phyloP scores from a whole-genome alignment of 2,797 vertebrate species.

The Centropyge bicolor region DNA sequence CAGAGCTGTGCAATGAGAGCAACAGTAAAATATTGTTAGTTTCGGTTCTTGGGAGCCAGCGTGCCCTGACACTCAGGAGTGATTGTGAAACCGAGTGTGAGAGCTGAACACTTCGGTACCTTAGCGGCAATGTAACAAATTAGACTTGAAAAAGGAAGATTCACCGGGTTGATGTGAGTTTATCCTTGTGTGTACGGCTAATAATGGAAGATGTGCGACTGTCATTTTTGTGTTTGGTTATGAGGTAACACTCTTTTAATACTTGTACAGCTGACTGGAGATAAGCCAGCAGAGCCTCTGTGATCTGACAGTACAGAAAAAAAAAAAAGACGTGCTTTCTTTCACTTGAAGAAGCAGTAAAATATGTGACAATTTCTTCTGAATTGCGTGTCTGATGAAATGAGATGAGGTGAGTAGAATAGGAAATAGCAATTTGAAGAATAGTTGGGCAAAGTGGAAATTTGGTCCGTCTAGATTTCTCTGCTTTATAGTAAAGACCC shows the following conservation, averaged over 20 bases:
- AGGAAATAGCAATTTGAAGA: constrained; percentile 6
- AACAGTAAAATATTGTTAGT: constrained; percentile 29
- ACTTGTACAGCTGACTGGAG: constrained; percentile 23
- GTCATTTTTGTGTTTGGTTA: constrained; percentile 12
- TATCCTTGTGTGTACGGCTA: background rate
- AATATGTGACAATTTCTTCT: constrained; percentile 23
- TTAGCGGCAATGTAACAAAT: background rate
- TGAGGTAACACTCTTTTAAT: background rate
- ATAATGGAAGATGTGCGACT: constrained; percentile 23
- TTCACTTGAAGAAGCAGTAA: constrained; percentile 13
- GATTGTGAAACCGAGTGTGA: background rate
- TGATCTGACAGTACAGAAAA: constrained; percentile 33
- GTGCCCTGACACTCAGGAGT: constrained; percentile 7
- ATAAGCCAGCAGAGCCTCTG: constrained; percentile 21
- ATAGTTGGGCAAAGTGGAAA: background rate
- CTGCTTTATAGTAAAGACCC: background rate
- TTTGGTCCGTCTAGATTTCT: background rate
- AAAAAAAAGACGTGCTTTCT: background rate
- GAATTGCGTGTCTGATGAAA: background rate
- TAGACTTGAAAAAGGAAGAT: background rate
- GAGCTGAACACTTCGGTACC: background rate
- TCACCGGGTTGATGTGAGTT: background rate
- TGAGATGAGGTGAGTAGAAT: background rate
- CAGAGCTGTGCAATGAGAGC: constrained; percentile 31
- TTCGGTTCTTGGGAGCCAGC: constrained; percentile 21